Evolutionary conservation across 2,888 invertebrate species (phyloP).

Genomic region (Hyposoter didymator): DNA sequence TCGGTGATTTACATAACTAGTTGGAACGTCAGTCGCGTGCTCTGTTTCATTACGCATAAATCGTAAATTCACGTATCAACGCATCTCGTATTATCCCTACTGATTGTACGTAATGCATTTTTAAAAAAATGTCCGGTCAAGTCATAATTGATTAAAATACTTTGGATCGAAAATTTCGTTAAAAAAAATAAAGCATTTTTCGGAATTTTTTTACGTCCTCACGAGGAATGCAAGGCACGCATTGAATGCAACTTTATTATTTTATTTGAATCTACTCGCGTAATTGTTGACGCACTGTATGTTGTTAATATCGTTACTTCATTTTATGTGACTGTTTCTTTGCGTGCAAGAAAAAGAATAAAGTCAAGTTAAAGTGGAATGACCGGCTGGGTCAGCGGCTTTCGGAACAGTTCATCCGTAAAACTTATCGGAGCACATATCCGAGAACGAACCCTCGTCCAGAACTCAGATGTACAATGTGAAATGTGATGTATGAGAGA

Average conservation of each 20-base stretch:
- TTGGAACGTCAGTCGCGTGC: conserved; percentile 71
- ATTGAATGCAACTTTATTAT: background rate
- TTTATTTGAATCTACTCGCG: background rate
- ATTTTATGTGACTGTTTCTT: conserved; percentile 22
- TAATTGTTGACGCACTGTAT: background rate
- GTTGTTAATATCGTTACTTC: background rate
- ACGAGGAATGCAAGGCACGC: background rate
- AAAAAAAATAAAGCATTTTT: background rate
- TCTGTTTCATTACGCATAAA: conserved; percentile 45
- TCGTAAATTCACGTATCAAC: conserved; percentile 33
- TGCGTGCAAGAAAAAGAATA: background rate
- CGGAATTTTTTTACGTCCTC: background rate
- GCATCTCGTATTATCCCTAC: background rate
- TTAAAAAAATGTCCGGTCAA: background rate
- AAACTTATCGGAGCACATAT: conserved; percentile 82
- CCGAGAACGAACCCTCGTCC: conserved; percentile 70
- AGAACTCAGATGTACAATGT: conserved; percentile 32
- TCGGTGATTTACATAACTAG: conserved; percentile 80
- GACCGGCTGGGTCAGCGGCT: conserved; percentile 62
- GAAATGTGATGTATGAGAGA: conserved; percentile 22
- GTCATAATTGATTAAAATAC: background rate
- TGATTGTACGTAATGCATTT: conserved; percentile 15
- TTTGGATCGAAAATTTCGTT: background rate
- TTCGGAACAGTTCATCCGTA: conserved; percentile 77
- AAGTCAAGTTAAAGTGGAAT: conserved; percentile 12